phyloP scores from a whole-genome alignment of 23 tunicate species.

The Halocynthia aurantium region DNA sequence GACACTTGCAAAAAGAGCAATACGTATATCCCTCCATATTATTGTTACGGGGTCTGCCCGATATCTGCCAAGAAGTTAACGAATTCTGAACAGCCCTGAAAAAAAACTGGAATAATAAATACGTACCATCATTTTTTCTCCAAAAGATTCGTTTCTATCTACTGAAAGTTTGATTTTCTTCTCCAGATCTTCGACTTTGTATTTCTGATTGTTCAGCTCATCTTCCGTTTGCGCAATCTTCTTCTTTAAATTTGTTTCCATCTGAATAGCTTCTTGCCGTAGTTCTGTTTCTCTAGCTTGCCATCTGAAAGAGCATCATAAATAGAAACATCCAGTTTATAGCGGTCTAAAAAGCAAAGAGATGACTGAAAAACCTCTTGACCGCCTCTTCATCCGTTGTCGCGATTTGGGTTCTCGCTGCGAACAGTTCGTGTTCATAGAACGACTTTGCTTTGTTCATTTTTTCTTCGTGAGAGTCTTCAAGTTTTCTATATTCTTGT shows the following conservation, averaged over 20 bases:
- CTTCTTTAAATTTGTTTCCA: slow-evolving; percentile 37
- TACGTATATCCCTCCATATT: no score
- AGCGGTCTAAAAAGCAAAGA: not conserved
- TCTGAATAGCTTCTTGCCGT: slow-evolving; percentile 40
- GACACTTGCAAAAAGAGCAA: no score
- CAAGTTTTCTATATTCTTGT: slow-evolving; percentile 42
- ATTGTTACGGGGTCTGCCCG: no score
- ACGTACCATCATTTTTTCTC: no score
- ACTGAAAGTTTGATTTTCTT: slow-evolving; percentile 34
- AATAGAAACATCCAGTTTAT: not conserved
- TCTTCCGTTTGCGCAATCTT: slow-evolving; percentile 36
- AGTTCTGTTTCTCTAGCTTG: slow-evolving; percentile 47
- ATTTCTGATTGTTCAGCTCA: slow-evolving; percentile 45
- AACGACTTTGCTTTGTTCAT: slow-evolving; percentile 76
- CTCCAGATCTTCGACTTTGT: slow-evolving; percentile 27
- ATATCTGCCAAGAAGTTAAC: not conserved
- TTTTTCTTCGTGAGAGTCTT: slow-evolving; percentile 59
- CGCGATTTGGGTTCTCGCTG: slow-evolving; percentile 6
- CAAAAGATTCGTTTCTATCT: not conserved
- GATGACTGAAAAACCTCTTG: slow-evolving; percentile 10
- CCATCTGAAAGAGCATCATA: slow-evolving; percentile 35
- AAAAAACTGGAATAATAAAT: no score
- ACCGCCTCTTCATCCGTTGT: slow-evolving; percentile 8
- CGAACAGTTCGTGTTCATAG: slow-evolving; percentile 77
- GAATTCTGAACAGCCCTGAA: no score